Base-by-base conservation (phyloP, 2,888 invertebrate species). In the Eilema sororculum region DNA sequence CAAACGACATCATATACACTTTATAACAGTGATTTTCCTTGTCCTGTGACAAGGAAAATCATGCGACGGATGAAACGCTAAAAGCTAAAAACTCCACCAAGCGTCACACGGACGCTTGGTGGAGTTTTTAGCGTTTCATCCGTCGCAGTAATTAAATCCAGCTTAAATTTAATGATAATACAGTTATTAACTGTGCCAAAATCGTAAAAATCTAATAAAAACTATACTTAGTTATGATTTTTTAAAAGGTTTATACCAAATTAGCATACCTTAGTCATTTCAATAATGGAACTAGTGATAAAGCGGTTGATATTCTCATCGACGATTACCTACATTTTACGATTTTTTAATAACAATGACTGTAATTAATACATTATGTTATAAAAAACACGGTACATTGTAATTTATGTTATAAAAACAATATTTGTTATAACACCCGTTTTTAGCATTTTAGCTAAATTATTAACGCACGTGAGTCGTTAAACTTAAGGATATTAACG, bases 371-470 rank as follows among this genome's bases (percentile, higher is more conserved):
- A n/a, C n/a, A n/a, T n/a, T n/a, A n/a, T n/a, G n/a, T n/a, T n/a
- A n/a, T n/a, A n/a, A n/a, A n/a, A n/a, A n/a, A n/a, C n/a, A 33
- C 67, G 65, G 64, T 74, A 81, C 69, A 67, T 58, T 65, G 24
- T 63, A 68, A 71, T 69, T 41, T 16, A 76, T 56, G 72, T 60
- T 24, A 63, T 80, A 78, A 78, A 78, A 75, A 46, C 20, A 46
- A n/a, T 46, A 20, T 4, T 78, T 74, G 71, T 61, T 64, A 67
- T 76, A 81, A 78, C 71, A 73, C 69, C 76, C 69, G 76, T 73
- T 81, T 79, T 78, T 69, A 75, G 67, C 68, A 67, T 41, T 67
- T 69, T 80, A 79, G 74, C 74, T 65, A 72, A 65, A 73, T 76
- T 76, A 71, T 72, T 81, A 81, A 76, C n/a, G n/a, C n/a, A n/a